phyloP scores from a whole-genome alignment of 2,888 invertebrate genomes.

The Auanema freiburgensis region DNA sequence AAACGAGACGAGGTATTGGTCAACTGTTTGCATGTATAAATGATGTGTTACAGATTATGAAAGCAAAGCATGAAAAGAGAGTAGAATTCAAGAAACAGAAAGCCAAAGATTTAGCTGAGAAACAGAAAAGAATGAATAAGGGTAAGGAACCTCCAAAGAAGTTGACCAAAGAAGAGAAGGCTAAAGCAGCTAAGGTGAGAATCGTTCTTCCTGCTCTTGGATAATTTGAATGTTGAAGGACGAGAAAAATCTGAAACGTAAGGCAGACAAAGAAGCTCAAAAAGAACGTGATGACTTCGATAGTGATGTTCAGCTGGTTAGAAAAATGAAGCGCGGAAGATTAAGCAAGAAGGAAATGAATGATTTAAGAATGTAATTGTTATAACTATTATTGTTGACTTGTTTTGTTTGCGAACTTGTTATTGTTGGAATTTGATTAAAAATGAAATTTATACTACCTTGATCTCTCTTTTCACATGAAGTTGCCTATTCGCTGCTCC shows the following conservation, averaged over 20 bases:
- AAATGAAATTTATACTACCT: too few species aligned
- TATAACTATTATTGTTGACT: too few species aligned
- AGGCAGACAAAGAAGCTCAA: constrained; percentile 24
- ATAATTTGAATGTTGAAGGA: constrained; percentile 2
- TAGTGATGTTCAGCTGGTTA: constrained; percentile 66
- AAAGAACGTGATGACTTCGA: constrained; percentile 65
- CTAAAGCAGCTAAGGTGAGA: constrained; percentile 25
- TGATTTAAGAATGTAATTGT: constrained; percentile 20
- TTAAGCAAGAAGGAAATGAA: constrained; percentile 64
- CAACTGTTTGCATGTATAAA: neutral
- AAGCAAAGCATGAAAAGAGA: constrained; percentile 45
- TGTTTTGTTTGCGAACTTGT: too few species aligned
- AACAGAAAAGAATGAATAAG: constrained; percentile 32
- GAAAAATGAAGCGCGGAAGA: constrained; percentile 67
- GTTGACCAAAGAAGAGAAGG: constrained; percentile 18
- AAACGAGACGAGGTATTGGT: constrained; percentile 21
- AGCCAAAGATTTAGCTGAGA: constrained; percentile 33
- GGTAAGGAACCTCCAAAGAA: constrained; percentile 18
- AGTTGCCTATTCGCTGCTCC: too few species aligned
- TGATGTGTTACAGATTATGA: constrained; percentile 24
- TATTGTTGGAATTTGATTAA: too few species aligned
- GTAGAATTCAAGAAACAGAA: constrained; percentile 36
- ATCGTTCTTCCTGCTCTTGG: too few species aligned
- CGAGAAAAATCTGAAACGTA: constrained; percentile 28
- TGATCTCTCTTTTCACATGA: too few species aligned